Evolutionary conservation across 30 jellyfish, hydroid and myxozoan species (phyloP).

Genomic region (Pelagia noctiluca): DNA sequence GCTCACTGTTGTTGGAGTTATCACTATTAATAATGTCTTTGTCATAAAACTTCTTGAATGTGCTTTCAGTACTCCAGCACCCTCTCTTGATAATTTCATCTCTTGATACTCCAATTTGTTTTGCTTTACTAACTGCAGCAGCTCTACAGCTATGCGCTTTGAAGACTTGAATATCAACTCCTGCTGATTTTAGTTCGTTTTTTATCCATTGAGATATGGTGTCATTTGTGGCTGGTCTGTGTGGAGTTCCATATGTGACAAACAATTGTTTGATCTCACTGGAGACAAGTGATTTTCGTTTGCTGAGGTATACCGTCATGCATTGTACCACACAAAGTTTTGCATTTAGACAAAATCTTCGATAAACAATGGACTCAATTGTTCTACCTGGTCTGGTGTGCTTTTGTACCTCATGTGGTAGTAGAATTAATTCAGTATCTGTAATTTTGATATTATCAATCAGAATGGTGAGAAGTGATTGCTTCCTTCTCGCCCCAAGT

Average conservation of each 20-base stretch:
- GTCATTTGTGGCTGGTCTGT: background rate
- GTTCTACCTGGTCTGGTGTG: background rate
- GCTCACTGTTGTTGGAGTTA: no score
- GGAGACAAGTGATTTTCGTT: background rate
- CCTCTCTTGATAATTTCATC: background rate
- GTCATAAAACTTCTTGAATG: background rate
- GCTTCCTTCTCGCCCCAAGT: constrained; percentile 12
- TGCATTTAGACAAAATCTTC: background rate
- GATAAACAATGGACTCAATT: background rate
- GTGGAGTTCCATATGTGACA: background rate
- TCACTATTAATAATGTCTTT: no score
- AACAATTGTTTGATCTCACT: background rate
- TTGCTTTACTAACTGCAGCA: constrained; percentile 25
- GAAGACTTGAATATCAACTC: background rate
- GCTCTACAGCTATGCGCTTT: constrained; percentile 9
- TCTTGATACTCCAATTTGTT: background rate
- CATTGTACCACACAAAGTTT: constrained; percentile 1
- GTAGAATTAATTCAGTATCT: background rate
- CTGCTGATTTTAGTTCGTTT: background rate
- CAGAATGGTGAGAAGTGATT: background rate
- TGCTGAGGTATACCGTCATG: background rate
- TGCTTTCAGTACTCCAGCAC: constrained; percentile 9
- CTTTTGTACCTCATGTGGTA: background rate
- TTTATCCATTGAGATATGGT: constrained; percentile 11
- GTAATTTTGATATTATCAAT: background rate